Percentiles rank a stretch among this genome's conserved stretches.
Evolutionary conservation across 2,888 invertebrate genomes (phyloP).

Genomic region (Cheilosia vernalis): DNA sequence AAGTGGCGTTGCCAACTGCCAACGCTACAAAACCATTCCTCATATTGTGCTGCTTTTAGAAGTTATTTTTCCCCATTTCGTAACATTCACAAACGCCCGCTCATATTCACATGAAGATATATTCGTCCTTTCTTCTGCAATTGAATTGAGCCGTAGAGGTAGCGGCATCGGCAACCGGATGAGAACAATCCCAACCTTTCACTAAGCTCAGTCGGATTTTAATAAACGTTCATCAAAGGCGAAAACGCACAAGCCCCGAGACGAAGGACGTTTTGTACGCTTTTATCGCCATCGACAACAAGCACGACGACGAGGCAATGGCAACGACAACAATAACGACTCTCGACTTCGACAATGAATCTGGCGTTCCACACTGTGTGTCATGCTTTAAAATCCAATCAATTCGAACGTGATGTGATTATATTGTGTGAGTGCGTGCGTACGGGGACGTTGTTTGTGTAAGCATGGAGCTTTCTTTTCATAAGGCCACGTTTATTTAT

Average conservation of each 20-base stretch:
- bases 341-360: slow-evolving; percentile 58
- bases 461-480: slow-evolving; percentile 9
- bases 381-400: slow-evolving; percentile 79
- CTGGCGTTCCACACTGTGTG: slow-evolving; percentile 54
- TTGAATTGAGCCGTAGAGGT: slow-evolving; percentile 42
- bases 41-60: slow-evolving; percentile 41
- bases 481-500: slow-evolving; percentile 65
- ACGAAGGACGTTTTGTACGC: slow-evolving; percentile 60
- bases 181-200: slow-evolving; percentile 61
- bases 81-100: background rate
- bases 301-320: slow-evolving; percentile 3
- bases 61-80: background rate
- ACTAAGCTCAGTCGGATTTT: slow-evolving; percentile 60
- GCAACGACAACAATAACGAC: slow-evolving; percentile 9
- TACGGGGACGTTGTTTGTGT: slow-evolving; percentile 19
- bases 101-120: slow-evolving; percentile 23
- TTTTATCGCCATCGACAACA: slow-evolving; percentile 54
- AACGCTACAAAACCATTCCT: slow-evolving; percentile 21
- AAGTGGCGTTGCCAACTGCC: background rate
- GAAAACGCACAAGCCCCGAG: slow-evolving; percentile 58
- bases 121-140: slow-evolving; percentile 27
- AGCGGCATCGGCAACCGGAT: slow-evolving; percentile 36
- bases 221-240: slow-evolving; percentile 71
- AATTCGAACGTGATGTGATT: slow-evolving; percentile 82
- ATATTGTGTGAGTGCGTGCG: slow-evolving; percentile 76